Evolutionary conservation across 2,113 vertebrate species (phyloP), one percentile per base, ranked within the genome.

Genomic region (Rhodinocichla rosea): DNA sequence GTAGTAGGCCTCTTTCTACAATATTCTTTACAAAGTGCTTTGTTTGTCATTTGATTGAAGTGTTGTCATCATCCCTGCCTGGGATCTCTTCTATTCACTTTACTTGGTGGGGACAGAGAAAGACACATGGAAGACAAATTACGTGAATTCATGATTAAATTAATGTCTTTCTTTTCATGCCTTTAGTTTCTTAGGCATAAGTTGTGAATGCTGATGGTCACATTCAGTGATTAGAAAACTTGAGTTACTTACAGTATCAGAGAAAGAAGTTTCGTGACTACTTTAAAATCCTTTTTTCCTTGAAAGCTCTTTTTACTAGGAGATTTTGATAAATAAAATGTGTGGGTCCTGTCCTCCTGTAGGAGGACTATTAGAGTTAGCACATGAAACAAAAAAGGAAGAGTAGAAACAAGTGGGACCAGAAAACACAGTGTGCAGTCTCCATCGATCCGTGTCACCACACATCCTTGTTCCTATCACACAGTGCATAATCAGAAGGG

Each of bases 401-500:
- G 68, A 93, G 70, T 53, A 87, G 73, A 89, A 97, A 86, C 79
- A 80, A 96, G 76, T 37, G 6, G 77, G 85, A 84, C 74, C 56
- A 90, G 92, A 90, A 96, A 95, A 89, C 71, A 71, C 19, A 87
- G 69, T 88, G 70, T 80, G 73, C 92, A 95, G 91, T 75, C 91
- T 81, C 88, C 87, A 84, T 87, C 74, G 71, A 95, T 96, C 95
- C 53, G 2, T 97, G 83, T 97, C 85, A 27, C 94, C 86, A 47
- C 57, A 92, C 88, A 83, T 56, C 85, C 73, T 91, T 96, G 89
- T 92, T 96, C 80, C 76, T 88, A 86, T 87, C 71, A 78, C 96
- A 81, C 26, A 50, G 74, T 95, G 84, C 77, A 91, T 97, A 96
- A 97, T 97, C 96, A 97, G 84, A 93, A 96, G 89, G 94, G 96